Base-by-base conservation (phyloP, 2,888 invertebrate species). In the Drosophila phalerata region DNA sequence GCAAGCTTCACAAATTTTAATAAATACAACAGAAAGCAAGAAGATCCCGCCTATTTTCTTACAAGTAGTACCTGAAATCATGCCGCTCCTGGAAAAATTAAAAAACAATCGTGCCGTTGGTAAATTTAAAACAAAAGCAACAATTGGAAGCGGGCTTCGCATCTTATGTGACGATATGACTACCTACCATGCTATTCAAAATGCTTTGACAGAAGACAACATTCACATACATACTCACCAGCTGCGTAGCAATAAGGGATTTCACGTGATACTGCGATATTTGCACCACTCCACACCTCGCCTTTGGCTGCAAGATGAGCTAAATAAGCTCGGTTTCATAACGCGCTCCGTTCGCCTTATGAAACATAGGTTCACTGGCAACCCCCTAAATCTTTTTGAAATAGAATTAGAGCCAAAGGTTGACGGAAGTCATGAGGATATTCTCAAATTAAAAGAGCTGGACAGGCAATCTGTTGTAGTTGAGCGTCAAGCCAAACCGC, bases 331-430 rank as follows among this genome's bases (percentile, higher is more conserved):
- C 4, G 9, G n/a, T 0, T 43, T 22, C 37, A 17, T 0, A 5
- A n/a, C 38, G 2, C 60, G 60, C 1, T 52, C 15, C 5, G 17
- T 61, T 1, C 10, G 60, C 0, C 43, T 28, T 1, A 43, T 61
- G 13, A 60, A 37, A 4, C 51, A 60, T 10, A n/a, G 51, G 0
- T 43, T 60, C 3, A 25, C 22, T 1, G 32, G 51, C 8, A 43
- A 11, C 6, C 62, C 52, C 0, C n/a, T 45, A 8, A 52, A 62
- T 11, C 6, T 53, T 0, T 62, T 62, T 40, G 53, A 53, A 11
- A 25, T 62, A 0, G 62, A 53, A 13, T n/a, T 62, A 1, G n/a
- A 52, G 10, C 17, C 19, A 0, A n/a, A n/a, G 3, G n/a, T 15
- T 1, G 62, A 53, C 11, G 42, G 49, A 5, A 30, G 15, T 6